Conservation (phyloP, 2,113 vertebrate genomes). For the mouse (Mus musculus) region GRCm39 chr5:77446501-77447000, state of each 20-base stretch:
- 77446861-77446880: neutral
- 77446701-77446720: neutral
- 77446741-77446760: neutral
- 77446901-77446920: neutral
- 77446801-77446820: neutral
- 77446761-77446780: neutral
- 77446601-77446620: neutral
- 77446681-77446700: neutral
- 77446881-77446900: neutral
- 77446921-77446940: neutral
- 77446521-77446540: neutral
- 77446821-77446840: neutral
- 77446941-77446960: neutral
- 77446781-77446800: neutral
- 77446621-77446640: neutral
- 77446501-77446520: neutral
- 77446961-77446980: neutral
- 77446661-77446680: neutral
- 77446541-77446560: neutral
- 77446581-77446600: neutral
- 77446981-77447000: neutral
- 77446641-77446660: neutral
- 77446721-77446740: neutral
- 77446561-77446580: neutral
- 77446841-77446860: neutral